phyloP scores from a whole-genome alignment of 1,140 invertebrate species.

The Diabrotica virgifera region DNA sequence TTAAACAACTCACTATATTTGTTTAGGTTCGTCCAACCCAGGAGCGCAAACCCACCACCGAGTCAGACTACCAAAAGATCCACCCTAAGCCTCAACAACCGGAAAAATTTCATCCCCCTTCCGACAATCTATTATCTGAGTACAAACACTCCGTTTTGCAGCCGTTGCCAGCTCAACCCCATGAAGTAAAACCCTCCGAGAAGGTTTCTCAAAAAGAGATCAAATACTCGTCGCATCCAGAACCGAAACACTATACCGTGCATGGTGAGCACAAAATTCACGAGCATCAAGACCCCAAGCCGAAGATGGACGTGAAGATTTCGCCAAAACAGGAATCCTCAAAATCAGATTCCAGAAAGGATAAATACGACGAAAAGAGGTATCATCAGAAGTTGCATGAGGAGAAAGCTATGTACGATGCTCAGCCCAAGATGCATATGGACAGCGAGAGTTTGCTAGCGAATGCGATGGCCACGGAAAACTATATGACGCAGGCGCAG shows the following conservation, averaged over 20 bases:
- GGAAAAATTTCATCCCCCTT: no score
- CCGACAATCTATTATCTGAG: no score
- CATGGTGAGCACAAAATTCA: slow-evolving; percentile 33
- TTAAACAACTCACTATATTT: no score
- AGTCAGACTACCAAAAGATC: no score
- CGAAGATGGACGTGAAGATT: slow-evolving; percentile 45
- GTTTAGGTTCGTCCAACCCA: no score
- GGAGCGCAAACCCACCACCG: no score
- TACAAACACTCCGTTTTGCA: not conserved
- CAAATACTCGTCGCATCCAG: not conserved
- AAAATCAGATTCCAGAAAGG: slow-evolving; percentile 42
- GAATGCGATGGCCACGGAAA: slow-evolving; percentile 55
- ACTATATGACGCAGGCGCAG: slow-evolving; percentile 53
- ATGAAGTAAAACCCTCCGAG: not conserved
- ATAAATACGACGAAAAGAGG: slow-evolving; percentile 39
- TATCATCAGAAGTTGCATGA: slow-evolving; percentile 36
- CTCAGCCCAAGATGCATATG: slow-evolving; percentile 35
- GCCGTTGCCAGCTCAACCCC: not conserved
- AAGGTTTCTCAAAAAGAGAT: slow-evolving; percentile 8
- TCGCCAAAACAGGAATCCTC: slow-evolving; percentile 41
- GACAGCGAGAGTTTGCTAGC: slow-evolving; percentile 52
- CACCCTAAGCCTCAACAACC: no score
- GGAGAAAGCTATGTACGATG: slow-evolving; percentile 36
- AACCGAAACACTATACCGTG: not conserved
- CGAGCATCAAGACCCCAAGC: slow-evolving; percentile 34